Conservation (phyloP, 2,888 invertebrate genomes). For the Microchrysa polita region DNA sequence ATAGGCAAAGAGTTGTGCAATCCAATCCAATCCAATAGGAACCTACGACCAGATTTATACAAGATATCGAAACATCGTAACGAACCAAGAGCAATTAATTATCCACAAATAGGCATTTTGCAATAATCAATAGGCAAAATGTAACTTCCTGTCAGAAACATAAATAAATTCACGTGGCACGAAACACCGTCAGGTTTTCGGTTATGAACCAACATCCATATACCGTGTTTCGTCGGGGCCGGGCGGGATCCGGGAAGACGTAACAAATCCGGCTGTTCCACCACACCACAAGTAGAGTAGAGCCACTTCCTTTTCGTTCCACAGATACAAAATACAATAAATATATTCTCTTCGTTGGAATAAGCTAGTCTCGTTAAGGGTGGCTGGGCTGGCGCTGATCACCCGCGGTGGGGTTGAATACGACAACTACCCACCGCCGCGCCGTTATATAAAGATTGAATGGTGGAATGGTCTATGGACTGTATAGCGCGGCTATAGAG, state of each 20-base stretch:
- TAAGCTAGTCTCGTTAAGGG: too few species aligned
- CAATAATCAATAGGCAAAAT: slow-evolving; percentile 34
- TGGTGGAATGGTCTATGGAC: slow-evolving; percentile 5
- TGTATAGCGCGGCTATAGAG: slow-evolving; percentile 1
- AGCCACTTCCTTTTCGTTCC: not conserved
- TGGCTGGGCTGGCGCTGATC: too few species aligned
- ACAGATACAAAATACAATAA: not conserved
- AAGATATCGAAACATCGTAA: not conserved
- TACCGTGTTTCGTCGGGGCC: not conserved
- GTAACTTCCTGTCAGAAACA: slow-evolving; percentile 28
- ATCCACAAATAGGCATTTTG: slow-evolving; percentile 23
- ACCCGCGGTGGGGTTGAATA: too few species aligned
- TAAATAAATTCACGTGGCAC: slow-evolving; percentile 32
- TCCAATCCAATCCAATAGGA: not conserved
- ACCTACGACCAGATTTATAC: not conserved
- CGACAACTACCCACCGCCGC: too few species aligned
- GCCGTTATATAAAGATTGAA: not conserved
- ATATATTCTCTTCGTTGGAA: too few species aligned
- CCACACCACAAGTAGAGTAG: too few species aligned
- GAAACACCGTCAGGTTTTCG: not conserved
- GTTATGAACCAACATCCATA: too few species aligned
- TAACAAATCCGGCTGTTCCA: too few species aligned
- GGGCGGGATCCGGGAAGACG: too few species aligned
- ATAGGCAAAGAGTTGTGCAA: not conserved
- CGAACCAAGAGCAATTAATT: slow-evolving; percentile 24